These are phyloP conservation scores for Tetraneura akinire DNA, from an alignment of 1,140 invertebrate species.

Conservation along the genomic window DNA sequence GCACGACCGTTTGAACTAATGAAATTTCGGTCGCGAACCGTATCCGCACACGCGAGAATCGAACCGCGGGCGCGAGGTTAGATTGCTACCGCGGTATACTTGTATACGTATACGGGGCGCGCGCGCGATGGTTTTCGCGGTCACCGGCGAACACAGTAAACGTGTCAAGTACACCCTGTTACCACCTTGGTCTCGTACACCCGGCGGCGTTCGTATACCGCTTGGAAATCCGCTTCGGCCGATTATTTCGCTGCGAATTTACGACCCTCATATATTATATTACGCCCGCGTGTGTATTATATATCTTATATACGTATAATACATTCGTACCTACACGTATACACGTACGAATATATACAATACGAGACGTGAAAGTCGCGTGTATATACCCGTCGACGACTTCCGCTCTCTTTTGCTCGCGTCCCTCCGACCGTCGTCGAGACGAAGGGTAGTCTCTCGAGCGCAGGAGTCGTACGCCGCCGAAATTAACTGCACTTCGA, in stretches of 20 bases:
- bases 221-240: neutral
- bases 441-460: neutral
- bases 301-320: no score
- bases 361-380: neutral
- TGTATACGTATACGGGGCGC: no score
- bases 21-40: neutral
- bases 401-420: neutral
- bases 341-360: neutral
- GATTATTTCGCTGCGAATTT: constrained; percentile 27
- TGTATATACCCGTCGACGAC: neutral
- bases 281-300: no score
- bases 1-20: neutral
- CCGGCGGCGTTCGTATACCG: neutral
- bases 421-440: neutral
- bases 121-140: neutral
- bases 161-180: constrained; percentile 42
- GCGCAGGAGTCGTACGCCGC: neutral
- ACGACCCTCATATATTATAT: neutral
- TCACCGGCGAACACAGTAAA: constrained; percentile 12
- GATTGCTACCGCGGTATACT: neutral
- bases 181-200: neutral
- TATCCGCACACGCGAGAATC: no score
- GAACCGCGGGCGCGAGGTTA: neutral
- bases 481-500: constrained; percentile 11
- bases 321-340: no score